Evolutionary conservation across 2,797 vertebrate species (phyloP).

Genomic region (Mormyrus proboscirostris): DNA sequence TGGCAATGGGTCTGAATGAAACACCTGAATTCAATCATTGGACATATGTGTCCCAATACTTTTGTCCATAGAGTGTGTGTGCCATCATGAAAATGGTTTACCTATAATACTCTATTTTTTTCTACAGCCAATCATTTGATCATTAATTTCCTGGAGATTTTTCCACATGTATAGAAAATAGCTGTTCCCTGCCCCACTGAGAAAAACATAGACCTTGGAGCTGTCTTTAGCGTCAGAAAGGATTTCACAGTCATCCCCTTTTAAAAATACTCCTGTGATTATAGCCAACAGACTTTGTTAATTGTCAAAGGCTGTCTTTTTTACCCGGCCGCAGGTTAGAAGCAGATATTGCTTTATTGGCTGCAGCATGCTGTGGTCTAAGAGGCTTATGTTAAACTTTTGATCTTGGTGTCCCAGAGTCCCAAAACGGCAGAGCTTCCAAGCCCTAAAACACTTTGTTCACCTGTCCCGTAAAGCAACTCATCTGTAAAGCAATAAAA

Average conservation of each 20-base stretch:
- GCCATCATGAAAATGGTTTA: constrained; percentile 16
- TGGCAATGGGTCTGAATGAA: not conserved
- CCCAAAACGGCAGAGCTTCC: not conserved
- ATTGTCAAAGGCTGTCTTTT: not conserved
- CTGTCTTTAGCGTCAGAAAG: not conserved
- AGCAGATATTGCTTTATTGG: not conserved
- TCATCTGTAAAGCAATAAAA: constrained; percentile 7
- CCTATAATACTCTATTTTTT: not conserved
- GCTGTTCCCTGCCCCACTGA: not conserved
- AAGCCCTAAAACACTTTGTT: not conserved
- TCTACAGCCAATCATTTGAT: not conserved
- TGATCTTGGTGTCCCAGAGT: not conserved
- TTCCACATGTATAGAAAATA: not conserved
- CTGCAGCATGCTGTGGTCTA: not conserved
- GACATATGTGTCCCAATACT: not conserved
- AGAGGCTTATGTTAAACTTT: not conserved
- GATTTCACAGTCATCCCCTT: not conserved
- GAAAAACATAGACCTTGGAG: not conserved
- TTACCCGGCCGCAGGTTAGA: not conserved
- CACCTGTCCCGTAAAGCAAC: not conserved
- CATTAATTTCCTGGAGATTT: not conserved
- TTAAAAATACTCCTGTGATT: not conserved
- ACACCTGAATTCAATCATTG: not conserved
- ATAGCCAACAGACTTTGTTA: not conserved
- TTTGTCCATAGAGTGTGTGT: not conserved